Evolutionary conservation across 1,140 invertebrate species (phyloP).

Genomic region (Manduca sexta): DNA sequence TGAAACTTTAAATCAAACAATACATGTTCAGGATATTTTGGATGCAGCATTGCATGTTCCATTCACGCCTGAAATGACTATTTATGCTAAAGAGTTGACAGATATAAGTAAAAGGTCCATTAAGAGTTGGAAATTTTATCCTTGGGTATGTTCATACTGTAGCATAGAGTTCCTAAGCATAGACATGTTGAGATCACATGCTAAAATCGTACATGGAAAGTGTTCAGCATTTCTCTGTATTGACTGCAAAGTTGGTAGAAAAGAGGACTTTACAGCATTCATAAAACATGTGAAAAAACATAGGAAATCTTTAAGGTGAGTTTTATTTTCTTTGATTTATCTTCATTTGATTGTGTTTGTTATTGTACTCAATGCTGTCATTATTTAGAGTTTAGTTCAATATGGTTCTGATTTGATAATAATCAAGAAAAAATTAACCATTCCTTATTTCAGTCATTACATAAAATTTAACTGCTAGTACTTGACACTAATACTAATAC

Average conservation of each 20-base stretch:
- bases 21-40: slow-evolving; percentile 13
- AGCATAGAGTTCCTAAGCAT: slow-evolving; percentile 24
- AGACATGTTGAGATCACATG: slow-evolving; percentile 20
- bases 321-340: too few relatives aligned
- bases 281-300: slow-evolving; percentile 28
- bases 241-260: slow-evolving; percentile 19
- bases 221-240: slow-evolving; percentile 25
- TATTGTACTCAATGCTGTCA: too few relatives aligned
- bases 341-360: too few relatives aligned
- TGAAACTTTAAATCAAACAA: background rate
- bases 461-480: too few relatives aligned
- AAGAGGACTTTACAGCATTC: slow-evolving; percentile 17
- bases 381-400: too few relatives aligned
- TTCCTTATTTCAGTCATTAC: too few relatives aligned
- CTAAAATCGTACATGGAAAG: slow-evolving; percentile 22
- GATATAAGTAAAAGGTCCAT: slow-evolving; percentile 13
- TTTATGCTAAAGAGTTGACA: slow-evolving; percentile 21
- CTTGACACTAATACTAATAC: too few relatives aligned
- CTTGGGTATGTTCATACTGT: slow-evolving; percentile 24
- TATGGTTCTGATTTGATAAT: too few relatives aligned
- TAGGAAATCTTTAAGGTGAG: slow-evolving; percentile 20
- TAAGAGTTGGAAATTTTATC: slow-evolving; percentile 20
- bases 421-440: too few relatives aligned
- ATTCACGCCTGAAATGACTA: slow-evolving; percentile 6
- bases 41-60: slow-evolving; percentile 9